These are phyloP conservation scores for Drosophila lacicola DNA, from an alignment of 2,888 invertebrate genomes.

Conservation along the genomic window DNA sequence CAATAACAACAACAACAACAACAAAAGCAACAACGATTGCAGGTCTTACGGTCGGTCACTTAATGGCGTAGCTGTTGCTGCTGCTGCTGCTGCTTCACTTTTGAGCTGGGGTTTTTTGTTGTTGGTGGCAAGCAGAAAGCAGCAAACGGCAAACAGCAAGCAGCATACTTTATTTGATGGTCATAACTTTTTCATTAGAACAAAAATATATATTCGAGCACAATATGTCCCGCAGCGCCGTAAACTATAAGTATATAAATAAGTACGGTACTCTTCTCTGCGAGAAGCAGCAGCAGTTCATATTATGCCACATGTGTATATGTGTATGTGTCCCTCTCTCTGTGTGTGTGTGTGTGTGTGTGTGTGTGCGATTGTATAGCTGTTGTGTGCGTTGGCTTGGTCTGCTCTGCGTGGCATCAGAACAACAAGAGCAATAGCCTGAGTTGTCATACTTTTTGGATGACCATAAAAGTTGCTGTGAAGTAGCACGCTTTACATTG, in stretches of 20 bases:
- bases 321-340: slow-evolving; percentile 10
- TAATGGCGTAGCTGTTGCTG: slow-evolving; percentile 62
- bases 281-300: slow-evolving; percentile 59
- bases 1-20: slow-evolving; percentile 21
- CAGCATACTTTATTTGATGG: slow-evolving; percentile 81
- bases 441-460: slow-evolving; percentile 80
- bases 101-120: slow-evolving; percentile 58
- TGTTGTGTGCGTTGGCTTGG: slow-evolving; percentile 12
- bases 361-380: neutral
- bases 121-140: slow-evolving; percentile 8
- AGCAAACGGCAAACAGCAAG: slow-evolving; percentile 51
- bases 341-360: neutral
- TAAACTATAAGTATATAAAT: slow-evolving; percentile 80
- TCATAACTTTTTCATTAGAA: slow-evolving; percentile 80
- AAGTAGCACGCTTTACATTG: slow-evolving; percentile 73
- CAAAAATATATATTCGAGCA: slow-evolving; percentile 79
- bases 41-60: slow-evolving; percentile 79
- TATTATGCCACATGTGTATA: slow-evolving; percentile 54
- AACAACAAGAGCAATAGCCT: slow-evolving; percentile 68
- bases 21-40: slow-evolving; percentile 57
- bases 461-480: slow-evolving; percentile 79
- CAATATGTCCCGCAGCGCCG: slow-evolving; percentile 80
- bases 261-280: slow-evolving; percentile 58
- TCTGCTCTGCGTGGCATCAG: slow-evolving; percentile 40
- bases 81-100: slow-evolving; percentile 64